phyloP scores from a whole-genome alignment of 2,113 vertebrate genomes.

The Microtus ochrogaster region DNA sequence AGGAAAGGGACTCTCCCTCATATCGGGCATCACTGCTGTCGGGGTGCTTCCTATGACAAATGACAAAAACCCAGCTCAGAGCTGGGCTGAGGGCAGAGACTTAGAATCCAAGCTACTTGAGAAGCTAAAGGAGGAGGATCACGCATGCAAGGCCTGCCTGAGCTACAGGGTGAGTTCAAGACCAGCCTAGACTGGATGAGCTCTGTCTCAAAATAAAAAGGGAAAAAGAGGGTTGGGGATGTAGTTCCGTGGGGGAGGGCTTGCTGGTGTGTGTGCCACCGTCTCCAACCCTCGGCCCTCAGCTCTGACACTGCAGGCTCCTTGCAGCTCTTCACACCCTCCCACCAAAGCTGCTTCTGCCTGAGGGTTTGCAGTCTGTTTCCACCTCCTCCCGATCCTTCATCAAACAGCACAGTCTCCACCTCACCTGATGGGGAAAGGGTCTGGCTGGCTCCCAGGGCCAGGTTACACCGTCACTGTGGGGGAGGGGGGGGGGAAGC shows the following conservation, averaged over 20 bases:
- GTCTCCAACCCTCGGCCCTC: not conserved
- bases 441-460: not conserved
- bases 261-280: not conserved
- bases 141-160: not conserved
- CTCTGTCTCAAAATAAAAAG: not conserved
- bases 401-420: not conserved
- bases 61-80: not conserved
- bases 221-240: not conserved
- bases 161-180: not conserved
- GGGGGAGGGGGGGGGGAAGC: not conserved
- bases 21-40: not conserved
- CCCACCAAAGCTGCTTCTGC: not conserved
- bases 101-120: not conserved
- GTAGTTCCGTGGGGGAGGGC: not conserved
- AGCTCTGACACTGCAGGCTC: not conserved
- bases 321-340: not conserved
- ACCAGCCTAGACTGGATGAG: not conserved
- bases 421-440: not conserved
- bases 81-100: not conserved
- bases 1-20: fast-evolving
- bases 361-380: not conserved
- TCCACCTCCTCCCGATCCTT: not conserved
- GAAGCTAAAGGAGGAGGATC: not conserved
- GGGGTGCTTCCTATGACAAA: not conserved
- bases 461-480: not conserved